Conservation (phyloP, 2,888 invertebrate species). For the Bruchidius siliquastri region DNA sequence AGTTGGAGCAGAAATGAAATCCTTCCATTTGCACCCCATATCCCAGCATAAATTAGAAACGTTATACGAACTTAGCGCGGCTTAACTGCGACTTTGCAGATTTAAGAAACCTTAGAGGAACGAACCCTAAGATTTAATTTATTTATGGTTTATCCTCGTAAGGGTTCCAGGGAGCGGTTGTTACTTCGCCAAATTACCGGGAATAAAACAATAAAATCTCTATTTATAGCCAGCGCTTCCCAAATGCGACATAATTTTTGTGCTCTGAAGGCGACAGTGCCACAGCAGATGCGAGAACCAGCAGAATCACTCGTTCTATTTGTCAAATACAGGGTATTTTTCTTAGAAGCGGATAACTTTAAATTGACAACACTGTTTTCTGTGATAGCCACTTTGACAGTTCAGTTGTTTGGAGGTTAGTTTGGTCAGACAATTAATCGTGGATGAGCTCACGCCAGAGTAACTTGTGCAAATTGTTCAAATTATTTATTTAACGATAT, state of each 20-base stretch:
- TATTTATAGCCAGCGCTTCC: not conserved
- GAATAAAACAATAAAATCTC: not conserved
- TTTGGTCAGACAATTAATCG: too few relatives aligned
- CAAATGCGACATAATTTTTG: not conserved
- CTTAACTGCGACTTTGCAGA: not conserved
- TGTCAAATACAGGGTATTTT: too few relatives aligned
- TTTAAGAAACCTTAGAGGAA: not conserved
- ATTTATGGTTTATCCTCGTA: not conserved
- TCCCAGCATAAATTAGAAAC: not conserved
- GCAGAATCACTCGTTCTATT: too few relatives aligned
- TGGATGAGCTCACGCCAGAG: too few relatives aligned
- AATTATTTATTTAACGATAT: too few relatives aligned
- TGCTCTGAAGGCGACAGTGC: too few relatives aligned
- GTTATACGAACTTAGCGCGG: not conserved
- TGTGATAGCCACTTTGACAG: too few relatives aligned
- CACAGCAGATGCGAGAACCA: too few relatives aligned
- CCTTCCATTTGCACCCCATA: not conserved
- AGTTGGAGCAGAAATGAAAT: not conserved
- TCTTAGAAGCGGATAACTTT: too few relatives aligned
- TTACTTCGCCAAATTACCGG: not conserved
- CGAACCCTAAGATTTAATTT: not conserved
- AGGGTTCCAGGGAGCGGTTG: not conserved
- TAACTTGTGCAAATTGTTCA: too few relatives aligned
- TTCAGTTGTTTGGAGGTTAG: too few relatives aligned
- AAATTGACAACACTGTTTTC: too few relatives aligned